Evolutionary conservation across 2,113 vertebrate species (phyloP), one percentile per base, ranked within the genome.

Genomic region (Argyrosomus japonicus): DNA sequence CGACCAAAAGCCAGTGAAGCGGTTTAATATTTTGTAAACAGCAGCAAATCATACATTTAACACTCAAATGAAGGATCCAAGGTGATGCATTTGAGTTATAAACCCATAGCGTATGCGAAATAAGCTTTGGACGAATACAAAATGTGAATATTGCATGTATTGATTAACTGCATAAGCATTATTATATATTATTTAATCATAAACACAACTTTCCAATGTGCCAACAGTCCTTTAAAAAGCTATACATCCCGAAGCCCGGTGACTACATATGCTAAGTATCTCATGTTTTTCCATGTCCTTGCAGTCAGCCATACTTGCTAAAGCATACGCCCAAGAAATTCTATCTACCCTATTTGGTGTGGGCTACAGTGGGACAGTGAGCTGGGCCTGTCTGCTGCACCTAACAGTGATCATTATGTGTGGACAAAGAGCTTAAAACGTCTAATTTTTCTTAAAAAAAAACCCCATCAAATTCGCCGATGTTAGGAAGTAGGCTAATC

Each of bases 311-410:
- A 92, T 93, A 91, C 89, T 92, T 63, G 90, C 90, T 81, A 73
- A 87, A 80, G 95, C 91, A 96, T 87, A 95, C 95, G 95, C 95
- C 95, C 95, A 95, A 94, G 93, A 94, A 93, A 94, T 92, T 83
- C 90, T 85, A 93, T 92, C 90, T 88, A 50, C 60, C 89, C 73
- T 75, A 75, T 87, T 88, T 81, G 84, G 87, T 83, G 85, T 57
- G 80, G 53, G 81, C 83, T 79, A 85, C 88, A 82, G 83, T 21
- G 23, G 82, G 84, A 84, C 83, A 87, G 63, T 19, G 72, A 87
- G 62, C 85, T 53, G 6, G 90, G 73, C 83, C 88, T 64, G 70
- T 79, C 82, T 53, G 61, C 68, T 77, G 1, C 73, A 83, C 76
- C 70, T 2, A 27, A 19, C 63, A 36, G 21, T 32, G 71, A 27